These are phyloP conservation scores for Portunus trituberculatus DNA, from an alignment of 1,140 invertebrate genomes.

Conservation along the genomic window DNA sequence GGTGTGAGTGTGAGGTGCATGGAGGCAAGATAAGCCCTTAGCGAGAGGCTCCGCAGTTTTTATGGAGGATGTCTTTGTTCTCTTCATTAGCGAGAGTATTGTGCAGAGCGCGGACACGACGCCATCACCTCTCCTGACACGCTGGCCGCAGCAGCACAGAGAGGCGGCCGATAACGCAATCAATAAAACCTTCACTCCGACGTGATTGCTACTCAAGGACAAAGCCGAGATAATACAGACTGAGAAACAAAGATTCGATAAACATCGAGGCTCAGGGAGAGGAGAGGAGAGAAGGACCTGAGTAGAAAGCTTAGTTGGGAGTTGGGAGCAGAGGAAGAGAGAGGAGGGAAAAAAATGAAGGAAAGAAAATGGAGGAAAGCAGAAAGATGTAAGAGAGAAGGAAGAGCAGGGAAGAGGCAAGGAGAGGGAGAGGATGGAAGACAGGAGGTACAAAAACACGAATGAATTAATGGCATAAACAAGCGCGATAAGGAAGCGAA, in stretches of 20 bases:
- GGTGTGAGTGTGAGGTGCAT: neutral
- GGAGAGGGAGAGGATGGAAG: neutral
- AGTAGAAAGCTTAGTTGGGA: neutral
- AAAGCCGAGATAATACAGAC: neutral
- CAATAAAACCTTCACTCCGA: neutral
- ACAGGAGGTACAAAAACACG: neutral
- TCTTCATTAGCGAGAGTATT: neutral
- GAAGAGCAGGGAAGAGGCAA: neutral
- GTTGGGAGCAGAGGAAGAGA: neutral
- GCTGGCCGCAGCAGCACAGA: neutral
- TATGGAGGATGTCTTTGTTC: neutral
- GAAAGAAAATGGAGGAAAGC: neutral
- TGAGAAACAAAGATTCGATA: neutral
- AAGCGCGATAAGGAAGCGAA: neutral
- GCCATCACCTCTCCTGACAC: neutral
- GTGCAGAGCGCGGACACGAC: neutral
- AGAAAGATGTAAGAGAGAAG: neutral
- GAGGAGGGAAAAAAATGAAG: neutral
- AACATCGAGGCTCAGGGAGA: neutral
- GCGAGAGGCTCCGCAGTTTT: neutral
- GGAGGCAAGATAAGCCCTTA: neutral
- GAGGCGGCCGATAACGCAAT: slow-evolving; percentile 17
- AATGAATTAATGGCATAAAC: slow-evolving; percentile 14
- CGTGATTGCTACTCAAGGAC: neutral
- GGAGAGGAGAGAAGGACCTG: neutral